Evolutionary conservation across 2,797 vertebrate species (phyloP).

Genomic region (Anas georgica): DNA sequence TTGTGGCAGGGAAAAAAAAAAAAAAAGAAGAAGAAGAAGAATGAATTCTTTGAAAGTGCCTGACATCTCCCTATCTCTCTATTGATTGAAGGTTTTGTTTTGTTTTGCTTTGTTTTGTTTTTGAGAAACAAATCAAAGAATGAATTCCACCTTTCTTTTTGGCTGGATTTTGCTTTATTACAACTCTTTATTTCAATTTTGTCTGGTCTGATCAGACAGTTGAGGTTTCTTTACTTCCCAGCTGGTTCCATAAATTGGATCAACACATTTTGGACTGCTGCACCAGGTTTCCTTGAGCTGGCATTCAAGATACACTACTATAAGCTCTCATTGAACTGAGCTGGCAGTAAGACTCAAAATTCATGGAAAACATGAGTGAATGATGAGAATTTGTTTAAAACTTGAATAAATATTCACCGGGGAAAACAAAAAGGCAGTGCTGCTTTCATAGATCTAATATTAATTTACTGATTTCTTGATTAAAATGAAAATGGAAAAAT

Average conservation of each 20-base stretch:
- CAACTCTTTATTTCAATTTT: neutral
- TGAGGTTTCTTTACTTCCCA: neutral
- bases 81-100: neutral
- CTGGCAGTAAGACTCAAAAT: neutral
- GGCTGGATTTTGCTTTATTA: neutral
- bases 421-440: constrained; percentile 27
- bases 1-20: too few relatives aligned
- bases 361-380: neutral
- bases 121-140: neutral
- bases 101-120: neutral
- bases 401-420: constrained; percentile 40
- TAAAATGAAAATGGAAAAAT: constrained; percentile 61
- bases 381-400: constrained; percentile 15
- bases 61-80: neutral
- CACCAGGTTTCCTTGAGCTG: neutral
- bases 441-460: constrained; percentile 42
- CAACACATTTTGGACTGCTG: neutral
- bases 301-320: neutral
- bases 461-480: constrained; percentile 67
- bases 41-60: neutral
- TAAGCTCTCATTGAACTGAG: neutral
- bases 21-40: neutral
- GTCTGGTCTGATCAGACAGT: neutral
- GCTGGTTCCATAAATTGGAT: neutral
- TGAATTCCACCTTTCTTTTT: neutral